Conservation (phyloP, 2,113 vertebrate genomes). For the Procavia capensis region DNA sequence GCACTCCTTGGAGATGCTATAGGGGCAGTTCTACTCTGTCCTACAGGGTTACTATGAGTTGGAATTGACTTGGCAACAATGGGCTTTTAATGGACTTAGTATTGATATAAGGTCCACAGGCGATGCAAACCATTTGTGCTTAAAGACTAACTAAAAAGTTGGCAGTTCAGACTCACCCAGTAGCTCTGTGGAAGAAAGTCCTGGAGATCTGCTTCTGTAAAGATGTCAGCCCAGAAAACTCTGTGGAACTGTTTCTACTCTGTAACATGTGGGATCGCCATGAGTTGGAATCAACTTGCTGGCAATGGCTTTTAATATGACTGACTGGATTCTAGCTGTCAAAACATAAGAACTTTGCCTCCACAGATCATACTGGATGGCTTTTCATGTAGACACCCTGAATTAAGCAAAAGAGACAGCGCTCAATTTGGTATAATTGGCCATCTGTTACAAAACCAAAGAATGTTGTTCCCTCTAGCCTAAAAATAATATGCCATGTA, state of each 20-base stretch:
- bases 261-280: neutral
- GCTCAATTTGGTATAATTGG: neutral
- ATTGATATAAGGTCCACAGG: neutral
- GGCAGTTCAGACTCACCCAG: neutral
- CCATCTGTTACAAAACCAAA: conserved; percentile 38
- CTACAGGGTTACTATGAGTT: too few species aligned
- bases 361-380: neutral
- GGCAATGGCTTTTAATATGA: neutral
- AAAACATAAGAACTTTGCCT: neutral
- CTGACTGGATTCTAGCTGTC: neutral
- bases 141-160: neutral
- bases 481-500: conserved; percentile 65
- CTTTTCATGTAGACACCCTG: neutral
- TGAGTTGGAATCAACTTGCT: neutral
- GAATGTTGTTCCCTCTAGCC: conserved; percentile 40
- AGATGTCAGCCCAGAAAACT: neutral
- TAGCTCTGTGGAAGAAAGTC: neutral
- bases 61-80: too few species aligned
- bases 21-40: too few species aligned
- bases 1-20: too few species aligned
- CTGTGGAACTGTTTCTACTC: neutral
- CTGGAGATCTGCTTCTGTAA: neutral
- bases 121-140: neutral
- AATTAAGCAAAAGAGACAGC: conserved; percentile 21
- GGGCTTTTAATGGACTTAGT: too few species aligned